These are phyloP conservation scores for Lepus timidus DNA, from an alignment of 2,113 vertebrate genomes.

Conservation along the genomic window DNA sequence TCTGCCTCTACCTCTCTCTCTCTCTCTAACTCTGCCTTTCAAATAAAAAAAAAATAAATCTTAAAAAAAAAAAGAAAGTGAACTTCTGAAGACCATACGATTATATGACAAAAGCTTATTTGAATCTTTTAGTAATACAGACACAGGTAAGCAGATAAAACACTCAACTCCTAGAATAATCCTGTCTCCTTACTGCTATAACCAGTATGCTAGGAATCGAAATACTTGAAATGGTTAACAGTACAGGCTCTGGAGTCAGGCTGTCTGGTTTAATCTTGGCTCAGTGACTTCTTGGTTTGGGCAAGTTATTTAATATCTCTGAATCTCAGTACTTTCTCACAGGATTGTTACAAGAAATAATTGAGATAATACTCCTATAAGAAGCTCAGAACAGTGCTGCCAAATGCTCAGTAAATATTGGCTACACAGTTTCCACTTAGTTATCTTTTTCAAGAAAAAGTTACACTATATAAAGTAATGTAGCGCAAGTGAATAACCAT, in stretches of 20 bases:
- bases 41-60: too few relatives aligned
- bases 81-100: constrained; percentile 1
- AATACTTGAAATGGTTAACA: not conserved
- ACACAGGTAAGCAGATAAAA: not conserved
- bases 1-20: too few relatives aligned
- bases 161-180: not conserved
- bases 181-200: not conserved
- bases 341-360: not conserved
- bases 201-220: not conserved
- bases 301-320: not conserved
- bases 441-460: constrained; percentile 20
- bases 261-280: not conserved
- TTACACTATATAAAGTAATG: not conserved
- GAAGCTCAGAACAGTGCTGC: not conserved
- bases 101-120: not conserved
- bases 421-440: not conserved
- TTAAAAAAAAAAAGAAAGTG: not conserved
- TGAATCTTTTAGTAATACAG: not conserved
- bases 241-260: not conserved
- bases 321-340: not conserved
- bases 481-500: not conserved
- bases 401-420: not conserved
- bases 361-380: not conserved
- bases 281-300: not conserved
- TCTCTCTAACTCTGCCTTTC: too few relatives aligned